Conservation (phyloP, 2,113 vertebrate species). For the Lethenteron reissneri region DNA sequence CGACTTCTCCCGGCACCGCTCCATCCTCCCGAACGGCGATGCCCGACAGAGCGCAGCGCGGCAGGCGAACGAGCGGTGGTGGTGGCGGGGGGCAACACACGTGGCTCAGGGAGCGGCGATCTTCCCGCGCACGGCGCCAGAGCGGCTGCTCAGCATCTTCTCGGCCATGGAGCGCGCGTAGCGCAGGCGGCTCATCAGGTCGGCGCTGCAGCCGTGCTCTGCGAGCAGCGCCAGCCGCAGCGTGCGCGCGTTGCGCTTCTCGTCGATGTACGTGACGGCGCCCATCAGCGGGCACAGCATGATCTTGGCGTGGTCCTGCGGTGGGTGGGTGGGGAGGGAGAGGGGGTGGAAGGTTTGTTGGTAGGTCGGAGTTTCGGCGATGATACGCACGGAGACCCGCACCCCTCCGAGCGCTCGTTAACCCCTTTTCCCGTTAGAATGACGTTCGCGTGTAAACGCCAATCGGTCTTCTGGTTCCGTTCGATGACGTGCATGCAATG, state of each 20-base stretch:
- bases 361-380: too few relatives aligned
- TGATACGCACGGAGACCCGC: too few relatives aligned
- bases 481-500: too few relatives aligned
- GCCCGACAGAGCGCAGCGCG: too few relatives aligned
- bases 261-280: conserved; percentile 74
- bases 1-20: too few relatives aligned
- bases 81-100: too few relatives aligned
- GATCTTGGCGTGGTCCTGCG: conserved; percentile 79
- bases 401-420: too few relatives aligned
- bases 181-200: conserved; percentile 61
- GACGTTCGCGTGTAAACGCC: too few relatives aligned
- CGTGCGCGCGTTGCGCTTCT: conserved; percentile 67
- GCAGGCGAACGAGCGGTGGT: too few relatives aligned
- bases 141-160: conserved; percentile 47
- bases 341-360: background rate
- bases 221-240: conserved; percentile 72
- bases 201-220: conserved; percentile 59
- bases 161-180: conserved; percentile 84
- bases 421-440: too few relatives aligned
- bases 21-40: too few relatives aligned
- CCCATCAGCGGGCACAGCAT: conserved; percentile 85
- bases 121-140: conserved; percentile 17
- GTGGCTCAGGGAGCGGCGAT: conserved; percentile 12
- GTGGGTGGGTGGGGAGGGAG: background rate
- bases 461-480: too few relatives aligned